Evolutionary conservation across 2,113 vertebrate species (phyloP).

Genomic region (pig (Sus scrofa)): DNA sequence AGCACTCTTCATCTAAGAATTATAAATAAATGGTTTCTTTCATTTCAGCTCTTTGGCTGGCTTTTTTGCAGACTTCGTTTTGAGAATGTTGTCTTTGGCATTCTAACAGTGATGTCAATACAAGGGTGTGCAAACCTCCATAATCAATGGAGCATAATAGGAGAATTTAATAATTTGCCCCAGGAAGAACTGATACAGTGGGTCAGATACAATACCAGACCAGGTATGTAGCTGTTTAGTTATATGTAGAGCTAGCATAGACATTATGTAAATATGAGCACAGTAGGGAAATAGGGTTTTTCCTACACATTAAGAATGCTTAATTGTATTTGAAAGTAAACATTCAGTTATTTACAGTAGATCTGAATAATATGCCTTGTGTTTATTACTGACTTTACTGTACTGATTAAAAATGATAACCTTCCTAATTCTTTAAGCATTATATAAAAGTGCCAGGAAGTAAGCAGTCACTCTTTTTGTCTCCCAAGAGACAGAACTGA

Average conservation of each 20-base stretch:
- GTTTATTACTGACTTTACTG: not conserved
- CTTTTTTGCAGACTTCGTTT: constrained; percentile 91
- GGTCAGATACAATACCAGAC: constrained; percentile 93
- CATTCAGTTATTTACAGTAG: not conserved
- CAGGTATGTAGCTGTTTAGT: constrained; percentile 86
- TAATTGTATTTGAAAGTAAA: constrained; percentile 5
- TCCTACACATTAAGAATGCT: not conserved
- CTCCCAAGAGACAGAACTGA: not conserved
- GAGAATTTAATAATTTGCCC: constrained; percentile 97
- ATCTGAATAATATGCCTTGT: not conserved
- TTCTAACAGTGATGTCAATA: constrained; percentile 94
- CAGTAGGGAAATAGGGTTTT: too few relatives aligned
- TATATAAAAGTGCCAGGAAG: not conserved
- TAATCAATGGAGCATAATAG: constrained; percentile 95
- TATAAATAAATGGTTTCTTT: constrained; percentile 80
- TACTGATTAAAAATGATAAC: not conserved
- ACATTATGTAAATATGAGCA: too few relatives aligned
- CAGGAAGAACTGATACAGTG: constrained; percentile 97
- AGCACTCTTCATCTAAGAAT: constrained; percentile 46
- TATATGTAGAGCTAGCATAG: not conserved
- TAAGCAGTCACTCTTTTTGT: not conserved
- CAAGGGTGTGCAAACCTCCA: constrained; percentile 95
- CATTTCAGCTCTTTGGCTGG: constrained; percentile 95
- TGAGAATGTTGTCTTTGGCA: constrained; percentile 88
- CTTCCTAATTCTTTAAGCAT: not conserved